Evolutionary conservation across 2,113 vertebrate genomes (phyloP).

Genomic region (Hydropotes inermis): DNA sequence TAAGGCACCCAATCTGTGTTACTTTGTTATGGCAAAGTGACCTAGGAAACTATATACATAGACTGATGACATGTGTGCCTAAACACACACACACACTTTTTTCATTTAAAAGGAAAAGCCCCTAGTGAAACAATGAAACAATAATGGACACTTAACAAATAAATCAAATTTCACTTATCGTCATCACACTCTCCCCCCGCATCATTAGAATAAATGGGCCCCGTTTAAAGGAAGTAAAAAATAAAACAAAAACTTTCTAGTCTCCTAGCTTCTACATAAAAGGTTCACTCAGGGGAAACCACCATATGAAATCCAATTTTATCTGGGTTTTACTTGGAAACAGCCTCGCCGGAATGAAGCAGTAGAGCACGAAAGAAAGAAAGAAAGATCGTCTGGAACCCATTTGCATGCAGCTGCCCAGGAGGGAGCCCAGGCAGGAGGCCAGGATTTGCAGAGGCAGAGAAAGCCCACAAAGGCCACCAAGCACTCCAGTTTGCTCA

Average conservation of each 20-base stretch:
- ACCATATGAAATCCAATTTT: neutral
- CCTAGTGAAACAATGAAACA: neutral
- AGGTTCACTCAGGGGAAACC: neutral
- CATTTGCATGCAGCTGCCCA: too few relatives aligned
- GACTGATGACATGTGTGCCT: neutral
- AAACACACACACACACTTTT: neutral
- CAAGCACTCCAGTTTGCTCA: accelerated
- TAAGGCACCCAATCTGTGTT: neutral
- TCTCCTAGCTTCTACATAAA: neutral
- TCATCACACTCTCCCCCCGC: neutral
- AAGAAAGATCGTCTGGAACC: neutral
- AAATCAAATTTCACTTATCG: neutral
- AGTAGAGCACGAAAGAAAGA: neutral
- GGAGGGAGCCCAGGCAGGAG: neutral
- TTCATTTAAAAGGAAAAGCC: neutral
- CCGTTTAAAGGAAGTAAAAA: neutral
- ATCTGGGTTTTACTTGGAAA: neutral
- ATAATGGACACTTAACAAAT: neutral
- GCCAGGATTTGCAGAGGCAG: neutral
- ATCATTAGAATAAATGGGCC: neutral
- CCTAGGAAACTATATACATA: neutral
- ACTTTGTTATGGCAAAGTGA: neutral
- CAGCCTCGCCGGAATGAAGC: neutral
- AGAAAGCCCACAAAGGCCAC: accelerated
- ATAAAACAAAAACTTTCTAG: neutral